Evolutionary conservation across 2,888 invertebrate genomes (phyloP).

Genomic region (Apotomis turbidana): DNA sequence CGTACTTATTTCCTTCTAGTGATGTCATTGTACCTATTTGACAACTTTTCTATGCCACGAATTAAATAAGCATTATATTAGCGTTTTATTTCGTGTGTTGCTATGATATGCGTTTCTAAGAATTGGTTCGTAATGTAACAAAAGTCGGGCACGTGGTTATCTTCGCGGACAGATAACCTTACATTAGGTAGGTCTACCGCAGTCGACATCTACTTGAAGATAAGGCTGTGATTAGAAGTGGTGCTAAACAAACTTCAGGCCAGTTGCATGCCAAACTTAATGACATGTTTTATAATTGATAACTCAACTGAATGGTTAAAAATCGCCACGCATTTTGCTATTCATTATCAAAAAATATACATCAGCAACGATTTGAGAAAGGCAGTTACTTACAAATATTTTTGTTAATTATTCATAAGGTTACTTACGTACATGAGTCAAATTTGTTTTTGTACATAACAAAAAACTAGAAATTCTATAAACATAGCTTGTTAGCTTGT

Average conservation of each 20-base stretch:
- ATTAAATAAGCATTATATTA: not conserved
- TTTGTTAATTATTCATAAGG: not conserved
- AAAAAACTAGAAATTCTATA: too few species aligned
- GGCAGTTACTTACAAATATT: not conserved
- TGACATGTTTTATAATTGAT: conserved; percentile 25
- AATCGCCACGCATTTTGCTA: not conserved
- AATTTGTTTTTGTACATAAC: not conserved
- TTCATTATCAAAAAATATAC: too few species aligned
- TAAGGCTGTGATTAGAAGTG: conserved; percentile 54
- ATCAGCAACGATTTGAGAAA: too few species aligned
- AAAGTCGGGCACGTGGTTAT: conserved; percentile 48
- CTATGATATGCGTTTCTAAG: conserved; percentile 21
- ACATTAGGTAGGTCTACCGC: conserved; percentile 57
- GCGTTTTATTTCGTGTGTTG: not conserved
- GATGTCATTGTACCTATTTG: not conserved
- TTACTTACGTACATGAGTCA: not conserved
- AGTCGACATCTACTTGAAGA: conserved; percentile 48
- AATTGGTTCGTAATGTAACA: conserved; percentile 36
- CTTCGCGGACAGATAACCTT: conserved; percentile 61
- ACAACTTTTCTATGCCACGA: conserved; percentile 11
- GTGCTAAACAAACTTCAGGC: conserved; percentile 28
- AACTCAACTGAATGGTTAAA: not conserved
- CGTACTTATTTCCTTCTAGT: not conserved
- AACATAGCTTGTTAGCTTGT: not conserved
- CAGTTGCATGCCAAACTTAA: conserved; percentile 25